Base-by-base conservation (phyloP, 2,113 vertebrate species). In the Xyrauchen texanus region DNA sequence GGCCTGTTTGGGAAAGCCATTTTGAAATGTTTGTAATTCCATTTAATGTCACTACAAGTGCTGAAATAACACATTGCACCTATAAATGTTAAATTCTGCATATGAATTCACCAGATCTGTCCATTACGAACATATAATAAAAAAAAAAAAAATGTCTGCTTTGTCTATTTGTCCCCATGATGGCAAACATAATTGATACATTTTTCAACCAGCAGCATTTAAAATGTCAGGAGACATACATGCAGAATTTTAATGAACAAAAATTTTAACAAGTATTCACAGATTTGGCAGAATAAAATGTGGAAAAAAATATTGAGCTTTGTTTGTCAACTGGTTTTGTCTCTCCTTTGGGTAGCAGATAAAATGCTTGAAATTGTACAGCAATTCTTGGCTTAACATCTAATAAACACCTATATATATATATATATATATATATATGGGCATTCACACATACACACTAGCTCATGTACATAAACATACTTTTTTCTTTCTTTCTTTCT, bases 121-220 rank as follows among this genome's bases (percentile, higher is more conserved):
- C 21, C 21, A 34, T 34, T 34, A 34, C 21, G 21, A 34, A 34
- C 21, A 34, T n/a, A n/a, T n/a, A n/a, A n/a, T n/a, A n/a, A n/a
- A n/a, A n/a, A n/a, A n/a, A n/a, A n/a, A n/a, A n/a, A n/a, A n/a
- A n/a, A n/a, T n/a, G n/a, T n/a, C 21, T 65, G 7, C 11, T 65
- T 53, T 64, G 58, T 71, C 71, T 2, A 8, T 68, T 34, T 34
- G 21, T 1, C 21, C 71, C 72, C 52, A 60, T 68, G 73, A 84
- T 84, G 77, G 74, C 66, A 78, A 86, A 83, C 76, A 79, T 85
- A 82, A 87, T 87, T 85, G 60, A 81, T 83, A 15, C 66, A 55
- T 70, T 76, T 69, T 77, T 85, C 75, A 82, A 82, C 83, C 77
- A 81, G 74, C 80, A 67, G 1, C 51, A 47, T 87, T 85, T 85